Conservation (phyloP, 2,888 invertebrate species). For the Drosophila colorata region DNA sequence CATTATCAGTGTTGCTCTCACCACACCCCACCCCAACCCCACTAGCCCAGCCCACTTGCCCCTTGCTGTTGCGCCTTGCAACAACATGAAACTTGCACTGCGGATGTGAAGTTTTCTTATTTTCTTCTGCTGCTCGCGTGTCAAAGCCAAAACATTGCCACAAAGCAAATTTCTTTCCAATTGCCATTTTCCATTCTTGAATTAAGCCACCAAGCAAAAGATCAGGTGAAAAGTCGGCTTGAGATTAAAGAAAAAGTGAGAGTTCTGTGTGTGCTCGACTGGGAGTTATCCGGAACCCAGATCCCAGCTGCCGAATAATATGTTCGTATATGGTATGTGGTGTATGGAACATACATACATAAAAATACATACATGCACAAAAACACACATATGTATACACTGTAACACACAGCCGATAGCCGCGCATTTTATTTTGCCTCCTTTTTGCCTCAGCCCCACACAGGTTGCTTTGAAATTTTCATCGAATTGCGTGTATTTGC, state of each 20-base stretch:
- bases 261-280: conserved; percentile 1
- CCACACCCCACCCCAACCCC: not conserved
- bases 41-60: too few species aligned
- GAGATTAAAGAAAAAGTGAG: conserved; percentile 23
- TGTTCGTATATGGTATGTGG: too few species aligned
- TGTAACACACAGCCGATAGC: too few species aligned
- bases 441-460: too few species aligned
- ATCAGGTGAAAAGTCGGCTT: conserved; percentile 14
- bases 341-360: too few species aligned
- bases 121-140: conserved; percentile 14
- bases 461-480: too few species aligned
- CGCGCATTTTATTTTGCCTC: too few species aligned
- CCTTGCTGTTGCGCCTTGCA: not conserved
- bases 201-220: conserved; percentile 6
- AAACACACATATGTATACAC: too few species aligned
- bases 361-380: too few species aligned
- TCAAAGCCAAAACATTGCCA: conserved; percentile 26
- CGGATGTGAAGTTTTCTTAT: conserved; percentile 24
- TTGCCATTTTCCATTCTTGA: not conserved
- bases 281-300: too few species aligned
- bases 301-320: too few species aligned
- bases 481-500: too few species aligned
- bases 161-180: conserved; percentile 10
- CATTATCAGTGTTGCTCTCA: conserved; percentile 40
- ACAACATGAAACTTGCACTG: not conserved